phyloP scores from a whole-genome alignment of 2,797 vertebrate species.

The Pseudochirops cupreus region DNA sequence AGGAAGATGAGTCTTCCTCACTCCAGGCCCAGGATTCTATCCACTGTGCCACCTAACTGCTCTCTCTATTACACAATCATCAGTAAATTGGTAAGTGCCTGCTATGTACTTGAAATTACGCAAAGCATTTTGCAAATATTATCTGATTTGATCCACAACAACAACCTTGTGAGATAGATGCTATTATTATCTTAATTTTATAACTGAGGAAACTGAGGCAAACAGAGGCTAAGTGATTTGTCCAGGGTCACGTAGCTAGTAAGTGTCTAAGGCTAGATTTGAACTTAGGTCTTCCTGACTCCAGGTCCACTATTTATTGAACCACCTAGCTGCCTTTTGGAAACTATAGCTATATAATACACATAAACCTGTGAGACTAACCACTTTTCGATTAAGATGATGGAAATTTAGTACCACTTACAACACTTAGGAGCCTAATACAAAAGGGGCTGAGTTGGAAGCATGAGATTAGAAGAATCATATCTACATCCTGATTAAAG shows the following conservation, averaged over 20 bases:
- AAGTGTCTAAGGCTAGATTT: background rate
- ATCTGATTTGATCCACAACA: background rate
- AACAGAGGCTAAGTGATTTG: background rate
- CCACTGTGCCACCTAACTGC: background rate
- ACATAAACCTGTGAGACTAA: background rate
- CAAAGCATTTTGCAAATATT: background rate
- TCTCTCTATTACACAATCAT: background rate
- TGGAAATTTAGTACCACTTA: background rate
- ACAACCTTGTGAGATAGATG: background rate
- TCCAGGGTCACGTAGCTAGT: background rate
- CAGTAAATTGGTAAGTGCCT: background rate
- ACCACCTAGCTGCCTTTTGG: background rate
- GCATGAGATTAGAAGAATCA: background rate
- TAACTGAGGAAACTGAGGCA: background rate
- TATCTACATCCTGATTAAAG: background rate
- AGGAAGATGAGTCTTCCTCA: background rate
- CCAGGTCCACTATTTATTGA: too few relatives aligned
- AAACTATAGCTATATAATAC: background rate
- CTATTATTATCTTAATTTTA: background rate
- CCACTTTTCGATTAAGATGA: background rate
- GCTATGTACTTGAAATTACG: background rate
- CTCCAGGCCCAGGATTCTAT: background rate
- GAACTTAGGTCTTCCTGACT: background rate
- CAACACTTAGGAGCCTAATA: background rate
- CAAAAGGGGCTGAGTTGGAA: background rate